Evolutionary conservation across 1,140 invertebrate genomes (phyloP).

Genomic region (Drosophila hydei): DNA sequence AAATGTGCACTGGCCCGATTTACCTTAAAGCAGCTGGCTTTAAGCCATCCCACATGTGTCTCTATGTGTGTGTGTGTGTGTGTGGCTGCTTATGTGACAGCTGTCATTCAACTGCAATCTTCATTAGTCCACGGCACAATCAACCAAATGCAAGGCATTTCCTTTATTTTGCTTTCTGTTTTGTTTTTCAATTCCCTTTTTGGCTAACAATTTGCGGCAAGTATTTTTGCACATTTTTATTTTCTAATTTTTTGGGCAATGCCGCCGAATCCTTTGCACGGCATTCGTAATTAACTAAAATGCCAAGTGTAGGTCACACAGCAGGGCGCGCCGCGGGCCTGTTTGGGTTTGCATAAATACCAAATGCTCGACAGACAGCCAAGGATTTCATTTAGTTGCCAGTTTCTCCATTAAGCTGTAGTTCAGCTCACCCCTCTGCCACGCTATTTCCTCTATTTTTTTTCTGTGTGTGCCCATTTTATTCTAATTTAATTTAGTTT

Average conservation of each 20-base stretch:
- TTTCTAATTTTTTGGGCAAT: slow-evolving; percentile 13
- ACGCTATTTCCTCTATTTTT: slow-evolving; percentile 7
- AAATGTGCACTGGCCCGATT: slow-evolving; percentile 56
- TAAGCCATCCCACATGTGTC: neutral
- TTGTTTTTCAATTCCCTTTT: slow-evolving; percentile 23
- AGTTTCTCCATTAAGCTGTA: slow-evolving; percentile 43
- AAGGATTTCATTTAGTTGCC: slow-evolving; percentile 59
- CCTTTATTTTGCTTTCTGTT: neutral
- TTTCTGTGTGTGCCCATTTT: slow-evolving; percentile 38
- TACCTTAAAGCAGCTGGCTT: slow-evolving; percentile 28
- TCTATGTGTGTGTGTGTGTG: neutral
- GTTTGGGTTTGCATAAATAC: slow-evolving; percentile 26
- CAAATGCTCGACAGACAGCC: slow-evolving; percentile 46
- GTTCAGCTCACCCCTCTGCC: slow-evolving; percentile 30
- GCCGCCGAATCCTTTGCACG: slow-evolving; percentile 21
- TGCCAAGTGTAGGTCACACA: slow-evolving; percentile 52
- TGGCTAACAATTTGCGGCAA: slow-evolving; percentile 28
- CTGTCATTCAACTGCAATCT: slow-evolving; percentile 59
- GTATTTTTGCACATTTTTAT: slow-evolving; percentile 32
- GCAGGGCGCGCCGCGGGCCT: neutral
- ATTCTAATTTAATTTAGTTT: slow-evolving; percentile 65
- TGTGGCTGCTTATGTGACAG: slow-evolving; percentile 42
- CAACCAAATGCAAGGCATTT: slow-evolving; percentile 60
- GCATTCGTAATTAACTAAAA: slow-evolving; percentile 75
- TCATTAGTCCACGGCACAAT: slow-evolving; percentile 71